Base-by-base conservation (phyloP, 2,888 invertebrate genomes). In the Drosophila tripunctata region DNA sequence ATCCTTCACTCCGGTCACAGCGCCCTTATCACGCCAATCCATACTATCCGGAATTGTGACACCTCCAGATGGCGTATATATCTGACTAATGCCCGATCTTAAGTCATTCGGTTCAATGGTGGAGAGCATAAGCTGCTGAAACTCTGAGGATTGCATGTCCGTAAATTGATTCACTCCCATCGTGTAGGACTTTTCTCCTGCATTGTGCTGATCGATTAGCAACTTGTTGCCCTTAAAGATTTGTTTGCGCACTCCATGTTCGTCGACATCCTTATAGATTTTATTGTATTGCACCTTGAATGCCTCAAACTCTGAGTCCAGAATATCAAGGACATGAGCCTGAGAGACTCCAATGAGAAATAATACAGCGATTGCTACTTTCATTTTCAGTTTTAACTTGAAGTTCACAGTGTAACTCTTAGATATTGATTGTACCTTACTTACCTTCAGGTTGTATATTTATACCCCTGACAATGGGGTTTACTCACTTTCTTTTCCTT, bases 11-110 rank as follows among this genome's bases (percentile, higher is more conserved):
- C 36, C 15, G 4, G 71, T 58, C 4, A 71, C 71, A 5, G 62
- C 71, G 5, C 57, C 57, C 3, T 4, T 36, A 0, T 31, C n/a
- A 7, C 61, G 67, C 71, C 71, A 71, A 35, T 70, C 67, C 4
- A 57, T 4, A 15, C 57, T 50, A 4, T 24, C 48, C 8, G 57
- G 57, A 21, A 43, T 41, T 3, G 19, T 3, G 4, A 40, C 33
- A 21, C 19, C 41, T 41, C 5, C 19, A 1, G 14, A 22, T 2
- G 50, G 24, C 10, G 17, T 14, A 7, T 19, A 41, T 3, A 24
- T 19, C 10, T 33, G 7, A 10, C 10, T 19, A 3, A 50, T 35
- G 7, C 19, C 38, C 3, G 12, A 3, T 19, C n/a, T 40, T 2
- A 31, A 27, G 10, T 31, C 38, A 6, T 17, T 35, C 6, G 22